These are phyloP conservation scores for Alouatta palliata DNA, from an alignment of 2,113 vertebrate genomes.

Conservation along the genomic window DNA sequence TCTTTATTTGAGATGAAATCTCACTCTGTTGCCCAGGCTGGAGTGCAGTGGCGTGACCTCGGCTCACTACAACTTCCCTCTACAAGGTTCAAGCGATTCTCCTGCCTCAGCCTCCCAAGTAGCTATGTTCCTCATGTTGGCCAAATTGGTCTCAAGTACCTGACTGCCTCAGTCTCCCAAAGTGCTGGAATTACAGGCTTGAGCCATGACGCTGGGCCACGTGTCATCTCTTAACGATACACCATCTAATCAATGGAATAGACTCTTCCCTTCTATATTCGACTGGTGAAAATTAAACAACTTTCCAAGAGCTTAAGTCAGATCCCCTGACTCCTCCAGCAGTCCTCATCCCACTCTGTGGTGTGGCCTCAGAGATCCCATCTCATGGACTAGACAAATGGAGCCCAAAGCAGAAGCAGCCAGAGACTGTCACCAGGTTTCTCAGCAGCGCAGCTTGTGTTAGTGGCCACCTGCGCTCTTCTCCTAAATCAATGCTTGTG, in stretches of 20 bases:
- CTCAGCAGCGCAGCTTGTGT: not conserved
- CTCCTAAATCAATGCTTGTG: not conserved
- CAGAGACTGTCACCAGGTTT: not conserved
- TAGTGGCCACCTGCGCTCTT: not conserved
- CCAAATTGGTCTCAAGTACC: too few species aligned
- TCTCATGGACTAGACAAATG: not conserved
- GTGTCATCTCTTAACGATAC: not conserved
- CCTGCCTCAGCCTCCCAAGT: not conserved
- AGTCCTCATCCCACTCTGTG: not conserved
- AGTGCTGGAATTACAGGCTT: too few species aligned
- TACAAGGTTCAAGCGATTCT: not conserved
- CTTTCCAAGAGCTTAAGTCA: not conserved
- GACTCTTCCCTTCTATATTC: not conserved
- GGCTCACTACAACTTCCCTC: not conserved
- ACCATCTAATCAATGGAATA: not conserved
- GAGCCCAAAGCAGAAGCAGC: not conserved
- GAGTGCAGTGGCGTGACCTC: not conserved
- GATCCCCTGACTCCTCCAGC: not conserved
- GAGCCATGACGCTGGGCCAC: too few species aligned
- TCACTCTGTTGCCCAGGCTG: not conserved
- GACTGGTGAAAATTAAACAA: not conserved
- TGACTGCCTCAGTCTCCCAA: slow-evolving; percentile 72
- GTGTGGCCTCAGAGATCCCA: not conserved
- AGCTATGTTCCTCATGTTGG: too few species aligned
- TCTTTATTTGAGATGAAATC: not conserved